A percentile compares a stretch with the other conserved stretches of the same genome.
Evolutionary conservation across 1,140 invertebrate genomes (phyloP).

Genomic region (Drosophila ambigua): DNA sequence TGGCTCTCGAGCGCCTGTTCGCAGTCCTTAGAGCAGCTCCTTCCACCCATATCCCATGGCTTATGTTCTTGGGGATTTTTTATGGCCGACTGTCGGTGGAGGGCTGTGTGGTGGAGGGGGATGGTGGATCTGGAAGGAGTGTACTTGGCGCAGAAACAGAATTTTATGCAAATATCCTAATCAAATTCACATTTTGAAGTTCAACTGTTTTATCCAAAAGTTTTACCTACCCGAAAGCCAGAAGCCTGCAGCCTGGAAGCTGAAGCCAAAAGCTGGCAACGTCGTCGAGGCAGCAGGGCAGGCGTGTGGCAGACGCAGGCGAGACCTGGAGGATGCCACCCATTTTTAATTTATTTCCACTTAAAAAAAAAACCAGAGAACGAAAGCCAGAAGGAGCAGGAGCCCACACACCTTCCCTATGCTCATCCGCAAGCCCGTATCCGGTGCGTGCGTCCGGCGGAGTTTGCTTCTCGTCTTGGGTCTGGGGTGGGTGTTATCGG

Average conservation of each 20-base stretch:
- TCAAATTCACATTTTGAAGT: conserved; percentile 83
- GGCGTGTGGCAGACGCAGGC: conserved; percentile 65
- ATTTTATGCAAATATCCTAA: conserved; percentile 84
- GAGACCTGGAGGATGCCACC: conserved; percentile 62
- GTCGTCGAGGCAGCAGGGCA: conserved; percentile 27
- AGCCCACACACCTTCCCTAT: conserved; percentile 14
- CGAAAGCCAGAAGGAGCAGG: conserved; percentile 35
- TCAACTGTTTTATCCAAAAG: conserved; percentile 83
- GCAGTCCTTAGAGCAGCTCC: too few relatives aligned
- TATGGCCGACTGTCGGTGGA: conserved; percentile 17
- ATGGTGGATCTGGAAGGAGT: conserved; percentile 30
- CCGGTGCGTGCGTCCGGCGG: conserved; percentile 78
- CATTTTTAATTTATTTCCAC: conserved; percentile 83
- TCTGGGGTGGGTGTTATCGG: conserved; percentile 61
- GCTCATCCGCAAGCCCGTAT: conserved; percentile 62
- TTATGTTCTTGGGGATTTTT: conserved; percentile 35
- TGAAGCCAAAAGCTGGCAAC: conserved; percentile 40
- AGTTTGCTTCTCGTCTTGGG: conserved; percentile 43
- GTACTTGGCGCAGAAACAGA: conserved; percentile 76
- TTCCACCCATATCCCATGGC: background rate
- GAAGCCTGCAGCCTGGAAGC: conserved; percentile 8
- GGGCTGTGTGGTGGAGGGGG: conserved; percentile 7
- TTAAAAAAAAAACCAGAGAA: conserved; percentile 57
- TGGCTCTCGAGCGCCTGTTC: conserved; percentile 2
- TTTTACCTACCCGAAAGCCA: conserved; percentile 61